A percentile compares a stretch with the other conserved stretches of the same genome.
These are phyloP conservation scores for Cheilosia pagana DNA, from an alignment of 2,888 invertebrate genomes.

Conservation along the genomic window DNA sequence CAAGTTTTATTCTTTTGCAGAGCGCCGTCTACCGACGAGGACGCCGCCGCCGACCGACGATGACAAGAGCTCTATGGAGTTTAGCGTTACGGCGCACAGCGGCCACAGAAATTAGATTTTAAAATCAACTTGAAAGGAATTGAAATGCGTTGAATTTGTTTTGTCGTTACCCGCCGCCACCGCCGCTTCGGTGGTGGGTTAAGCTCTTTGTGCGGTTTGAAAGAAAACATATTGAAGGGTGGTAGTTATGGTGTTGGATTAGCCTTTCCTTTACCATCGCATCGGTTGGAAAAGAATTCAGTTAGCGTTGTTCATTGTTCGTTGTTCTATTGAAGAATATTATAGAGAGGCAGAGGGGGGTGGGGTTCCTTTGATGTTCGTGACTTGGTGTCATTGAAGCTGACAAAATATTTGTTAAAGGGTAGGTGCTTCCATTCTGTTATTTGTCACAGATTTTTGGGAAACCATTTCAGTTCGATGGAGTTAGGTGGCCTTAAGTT, in stretches of 20 bases:
- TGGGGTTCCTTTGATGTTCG: conserved; percentile 9
- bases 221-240: conserved; percentile 43
- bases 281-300: neutral
- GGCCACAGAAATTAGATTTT: conserved; percentile 68
- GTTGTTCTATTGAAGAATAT: neutral
- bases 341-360: too few species aligned
- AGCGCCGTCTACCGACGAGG: conserved; percentile 15
- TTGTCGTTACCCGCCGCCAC: neutral
- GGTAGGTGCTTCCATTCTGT: neutral
- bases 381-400: neutral
- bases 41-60: neutral
- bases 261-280: conserved; percentile 1
- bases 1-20: conserved; percentile 60
- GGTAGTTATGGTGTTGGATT: conserved; percentile 33
- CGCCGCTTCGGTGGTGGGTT: conserved; percentile 8
- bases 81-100: neutral
- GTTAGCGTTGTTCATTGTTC: neutral
- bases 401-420: neutral
- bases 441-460: too few species aligned
- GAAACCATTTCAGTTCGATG: too few species aligned
- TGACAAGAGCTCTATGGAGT: neutral
- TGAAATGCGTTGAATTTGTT: conserved; percentile 62
- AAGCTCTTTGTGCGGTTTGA: conserved; percentile 59
- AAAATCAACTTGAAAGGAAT: conserved; percentile 73
- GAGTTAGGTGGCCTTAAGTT: too few species aligned